Evolutionary conservation across 2,113 vertebrate genomes (phyloP).

Genomic region (Hirundichthys speculiger): DNA sequence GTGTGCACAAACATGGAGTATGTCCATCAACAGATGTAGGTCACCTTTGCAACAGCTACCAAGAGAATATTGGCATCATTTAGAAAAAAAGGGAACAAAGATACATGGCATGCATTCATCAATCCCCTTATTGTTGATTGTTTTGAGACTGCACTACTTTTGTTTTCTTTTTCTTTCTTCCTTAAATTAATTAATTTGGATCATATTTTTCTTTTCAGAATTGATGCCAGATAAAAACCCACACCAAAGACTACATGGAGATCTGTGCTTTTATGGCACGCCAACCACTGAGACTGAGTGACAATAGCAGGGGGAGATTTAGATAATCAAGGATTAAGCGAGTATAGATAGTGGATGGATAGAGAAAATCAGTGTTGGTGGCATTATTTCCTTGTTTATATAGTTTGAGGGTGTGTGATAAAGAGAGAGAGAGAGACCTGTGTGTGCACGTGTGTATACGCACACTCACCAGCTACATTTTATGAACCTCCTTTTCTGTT

Average conservation of each 20-base stretch:
- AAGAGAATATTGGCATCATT: conserved; percentile 3
- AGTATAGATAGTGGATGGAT: too few species aligned
- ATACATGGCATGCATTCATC: conserved; percentile 28
- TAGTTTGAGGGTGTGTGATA: too few species aligned
- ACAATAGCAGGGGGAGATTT: conserved; percentile 25
- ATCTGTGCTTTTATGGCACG: conserved; percentile 13
- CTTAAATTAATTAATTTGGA: too few species aligned
- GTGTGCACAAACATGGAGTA: conserved; percentile 11
- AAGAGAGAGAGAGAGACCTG: too few species aligned
- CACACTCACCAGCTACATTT: too few species aligned
- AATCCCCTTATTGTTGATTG: conserved; percentile 16
- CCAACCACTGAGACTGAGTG: conserved; percentile 19
- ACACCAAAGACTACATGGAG: conserved; percentile 5
- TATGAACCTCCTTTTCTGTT: not conserved
- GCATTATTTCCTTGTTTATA: too few species aligned
- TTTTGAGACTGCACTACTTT: not conserved
- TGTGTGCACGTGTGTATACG: too few species aligned
- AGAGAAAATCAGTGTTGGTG: not conserved
- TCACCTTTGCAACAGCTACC: conserved; percentile 52
- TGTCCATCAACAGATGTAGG: conserved; percentile 20
- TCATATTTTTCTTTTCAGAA: conserved; percentile 33
- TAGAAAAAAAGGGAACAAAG: not conserved
- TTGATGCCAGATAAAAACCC: conserved; percentile 6
- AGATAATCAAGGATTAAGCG: too few species aligned
- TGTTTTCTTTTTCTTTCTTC: too few species aligned